Evolutionary conservation across 2,888 invertebrate species (phyloP).

Genomic region (Bembecia ichneumoniformis): DNA sequence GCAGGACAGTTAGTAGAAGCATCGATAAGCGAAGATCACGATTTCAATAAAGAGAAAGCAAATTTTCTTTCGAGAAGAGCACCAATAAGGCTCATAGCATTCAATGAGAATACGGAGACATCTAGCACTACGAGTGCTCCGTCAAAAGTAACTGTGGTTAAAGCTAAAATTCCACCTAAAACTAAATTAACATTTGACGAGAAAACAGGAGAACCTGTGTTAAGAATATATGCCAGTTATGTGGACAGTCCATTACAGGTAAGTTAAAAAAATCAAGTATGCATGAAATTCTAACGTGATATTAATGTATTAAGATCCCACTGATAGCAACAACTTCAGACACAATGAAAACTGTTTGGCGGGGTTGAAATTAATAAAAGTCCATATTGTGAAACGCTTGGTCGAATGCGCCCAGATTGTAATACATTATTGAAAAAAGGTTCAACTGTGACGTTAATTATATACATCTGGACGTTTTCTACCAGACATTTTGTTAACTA

Average conservation of each 20-base stretch:
- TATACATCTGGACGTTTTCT: too few relatives aligned
- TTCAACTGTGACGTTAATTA: too few relatives aligned
- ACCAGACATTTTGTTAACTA: too few relatives aligned
- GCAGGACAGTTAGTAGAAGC: constrained; percentile 63
- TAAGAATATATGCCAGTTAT: constrained; percentile 71
- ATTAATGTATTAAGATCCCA: background rate
- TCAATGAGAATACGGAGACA: constrained; percentile 26
- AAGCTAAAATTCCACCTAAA: constrained; percentile 56
- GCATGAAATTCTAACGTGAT: background rate
- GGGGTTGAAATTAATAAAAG: too few relatives aligned
- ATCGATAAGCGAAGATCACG: constrained; percentile 53
- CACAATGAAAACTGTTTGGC: too few relatives aligned
- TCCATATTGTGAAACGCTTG: too few relatives aligned
- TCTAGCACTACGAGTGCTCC: constrained; percentile 17
- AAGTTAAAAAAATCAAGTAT: constrained; percentile 6
- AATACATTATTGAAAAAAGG: too few relatives aligned
- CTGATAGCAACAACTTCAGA: background rate
- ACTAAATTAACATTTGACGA: constrained; percentile 58
- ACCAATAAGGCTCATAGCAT: constrained; percentile 41
- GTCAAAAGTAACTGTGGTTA: constrained; percentile 39
- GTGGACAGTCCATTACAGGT: constrained; percentile 48
- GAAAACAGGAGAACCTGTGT: constrained; percentile 59
- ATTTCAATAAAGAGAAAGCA: constrained; percentile 50
- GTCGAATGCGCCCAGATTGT: too few relatives aligned
- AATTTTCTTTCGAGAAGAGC: constrained; percentile 38